Base-by-base conservation (phyloP, 2,888 invertebrate species). In the Apantesis nais region DNA sequence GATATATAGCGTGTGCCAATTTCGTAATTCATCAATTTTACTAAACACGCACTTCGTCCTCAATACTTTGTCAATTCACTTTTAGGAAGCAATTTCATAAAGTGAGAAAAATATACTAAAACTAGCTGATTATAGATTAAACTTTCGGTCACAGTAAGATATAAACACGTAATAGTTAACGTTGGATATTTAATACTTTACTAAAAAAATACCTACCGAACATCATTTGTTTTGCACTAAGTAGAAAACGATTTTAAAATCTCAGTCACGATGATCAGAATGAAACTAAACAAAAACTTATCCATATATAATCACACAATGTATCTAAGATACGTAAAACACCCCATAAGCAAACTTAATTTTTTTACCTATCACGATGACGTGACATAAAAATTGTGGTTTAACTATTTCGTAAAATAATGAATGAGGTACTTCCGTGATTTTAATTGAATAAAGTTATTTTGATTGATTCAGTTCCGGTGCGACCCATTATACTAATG, bases 391-490 rank as follows among this genome's bases (percentile, higher is more conserved):
- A 73, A 71, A 58, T 63, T 60, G 37, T 65, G 64, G 67, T 52
- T 73, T 80, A 80, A 71, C 74, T 72, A 66, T 48, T 44, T 64
- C 63, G 52, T 44, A 67, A 71, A 66, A 58, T 76, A 80, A 80
- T 71, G 81, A 78, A 79, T 68, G 71, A 71, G 67, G 67, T 63
- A 41, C 67, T 67, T 71, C 67, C 71, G 71, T 61, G 66, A 74
- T 78, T 80, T 68, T 78, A 76, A 79, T 80, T 80, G 76, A 80
- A 71, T 71, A 67, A 71, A 37, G 37, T 58, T 67, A 71, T 71
- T 67, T 67, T 71, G 71, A 71, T 71, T 71, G 71, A 71, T 71
- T 78, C 67, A 48, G 65, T 62, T 76, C 65, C 55, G 62, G 62
- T 29, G 61, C 63, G 62, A 29, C 55, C 65, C 55, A 62, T 70